These are phyloP conservation scores for Lasioglossum marginatum DNA, from an alignment of 2,888 invertebrate genomes.

Conservation along the genomic window DNA sequence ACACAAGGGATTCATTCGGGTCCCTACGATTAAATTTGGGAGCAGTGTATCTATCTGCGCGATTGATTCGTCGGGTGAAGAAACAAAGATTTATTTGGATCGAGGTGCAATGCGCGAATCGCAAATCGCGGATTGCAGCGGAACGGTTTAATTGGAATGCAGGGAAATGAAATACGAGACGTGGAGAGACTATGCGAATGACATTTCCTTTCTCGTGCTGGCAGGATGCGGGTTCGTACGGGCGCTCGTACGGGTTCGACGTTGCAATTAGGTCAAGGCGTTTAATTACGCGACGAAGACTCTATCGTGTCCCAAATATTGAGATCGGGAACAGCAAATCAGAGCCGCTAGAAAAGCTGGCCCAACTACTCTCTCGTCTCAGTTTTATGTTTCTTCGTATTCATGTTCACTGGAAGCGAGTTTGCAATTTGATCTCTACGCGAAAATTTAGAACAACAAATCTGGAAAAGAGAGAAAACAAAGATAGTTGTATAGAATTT, in stretches of 20 bases:
- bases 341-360: background rate
- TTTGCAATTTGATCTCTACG: background rate
- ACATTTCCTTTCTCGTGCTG: slow-evolving; percentile 50
- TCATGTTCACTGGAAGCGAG: background rate
- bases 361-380: background rate
- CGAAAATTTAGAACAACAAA: background rate
- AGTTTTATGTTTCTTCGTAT: background rate
- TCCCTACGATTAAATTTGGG: background rate
- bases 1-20: background rate
- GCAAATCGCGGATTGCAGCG: background rate
- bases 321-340: slow-evolving; percentile 13
- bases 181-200: slow-evolving; percentile 38
- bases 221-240: slow-evolving; percentile 58
- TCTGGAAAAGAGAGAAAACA: background rate
- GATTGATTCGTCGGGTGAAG: background rate
- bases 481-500: background rate
- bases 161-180: slow-evolving; percentile 33
- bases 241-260: slow-evolving; percentile 35
- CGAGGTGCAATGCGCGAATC: background rate
- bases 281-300: slow-evolving; percentile 45
- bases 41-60: background rate
- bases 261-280: slow-evolving; percentile 58
- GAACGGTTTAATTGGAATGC: slow-evolving; percentile 42
- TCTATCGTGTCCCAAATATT: slow-evolving; percentile 39
- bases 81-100: background rate